A percentile compares a stretch with the other conserved stretches of the same genome.
Evolutionary conservation across 2,113 vertebrate species (phyloP).

Genomic region (Leptobrachium leishanense): DNA sequence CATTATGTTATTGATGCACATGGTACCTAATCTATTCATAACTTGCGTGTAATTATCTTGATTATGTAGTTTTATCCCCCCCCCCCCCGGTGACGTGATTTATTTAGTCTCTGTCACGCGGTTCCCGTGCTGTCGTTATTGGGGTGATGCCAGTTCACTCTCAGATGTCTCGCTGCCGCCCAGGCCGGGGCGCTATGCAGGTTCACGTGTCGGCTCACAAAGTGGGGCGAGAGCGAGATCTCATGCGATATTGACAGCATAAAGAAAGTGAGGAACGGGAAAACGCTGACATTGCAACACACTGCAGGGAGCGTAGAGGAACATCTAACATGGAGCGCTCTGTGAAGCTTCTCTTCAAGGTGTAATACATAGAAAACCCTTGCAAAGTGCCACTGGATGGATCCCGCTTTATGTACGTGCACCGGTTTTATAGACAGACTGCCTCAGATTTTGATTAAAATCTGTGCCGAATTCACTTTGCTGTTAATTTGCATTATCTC

Average conservation of each 20-base stretch:
- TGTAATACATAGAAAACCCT: no score
- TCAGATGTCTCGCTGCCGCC: neutral
- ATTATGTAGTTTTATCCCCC: neutral
- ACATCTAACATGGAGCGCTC: neutral
- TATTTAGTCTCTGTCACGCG: slow-evolving; percentile 26
- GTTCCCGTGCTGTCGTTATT: slow-evolving; percentile 19
- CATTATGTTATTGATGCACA: slow-evolving; percentile 1
- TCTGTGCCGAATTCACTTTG: no score
- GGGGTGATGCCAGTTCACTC: slow-evolving; percentile 13
- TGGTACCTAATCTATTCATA: neutral
- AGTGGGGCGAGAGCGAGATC: neutral
- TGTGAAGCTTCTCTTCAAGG: neutral
- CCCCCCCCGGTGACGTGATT: neutral
- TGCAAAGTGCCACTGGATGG: no score
- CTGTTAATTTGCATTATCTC: no score
- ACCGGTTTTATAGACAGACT: no score
- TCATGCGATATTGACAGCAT: neutral
- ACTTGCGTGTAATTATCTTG: slow-evolving; percentile 30
- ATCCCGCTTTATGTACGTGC: no score
- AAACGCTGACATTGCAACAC: slow-evolving; percentile 11
- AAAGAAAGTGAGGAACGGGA: neutral
- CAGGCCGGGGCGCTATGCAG: neutral
- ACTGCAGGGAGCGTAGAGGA: neutral
- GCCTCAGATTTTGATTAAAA: no score
- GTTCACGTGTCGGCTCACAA: neutral